phyloP scores from a whole-genome alignment of 2,113 vertebrate genomes.

The Globicephala melas region DNA sequence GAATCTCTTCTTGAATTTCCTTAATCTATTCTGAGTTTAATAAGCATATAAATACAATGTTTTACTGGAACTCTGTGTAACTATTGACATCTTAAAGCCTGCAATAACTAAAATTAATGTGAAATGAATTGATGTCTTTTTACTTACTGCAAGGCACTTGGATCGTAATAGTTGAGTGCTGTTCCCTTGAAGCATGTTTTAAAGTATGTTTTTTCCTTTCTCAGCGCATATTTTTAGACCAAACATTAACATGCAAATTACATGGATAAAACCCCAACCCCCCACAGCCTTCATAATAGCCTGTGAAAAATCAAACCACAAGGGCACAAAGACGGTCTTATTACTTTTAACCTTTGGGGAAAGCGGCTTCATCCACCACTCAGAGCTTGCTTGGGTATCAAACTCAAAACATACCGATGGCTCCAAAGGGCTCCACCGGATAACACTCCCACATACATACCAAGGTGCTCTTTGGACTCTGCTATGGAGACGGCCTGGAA shows the following conservation, averaged over 20 bases:
- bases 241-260: slow-evolving; percentile 75
- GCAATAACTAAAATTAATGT: slow-evolving; percentile 71
- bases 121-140: slow-evolving; percentile 65
- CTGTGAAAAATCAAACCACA: slow-evolving; percentile 70
- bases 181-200: slow-evolving; percentile 56
- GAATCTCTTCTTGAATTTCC: slow-evolving; percentile 70
- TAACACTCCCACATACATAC: neutral
- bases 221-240: slow-evolving; percentile 76
- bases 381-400: slow-evolving; percentile 32
- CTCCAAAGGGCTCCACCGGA: neutral
- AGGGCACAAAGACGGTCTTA: slow-evolving; percentile 67
- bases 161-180: slow-evolving; percentile 71
- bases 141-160: slow-evolving; percentile 46
- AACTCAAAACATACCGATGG: slow-evolving; percentile 7
- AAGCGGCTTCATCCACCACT: slow-evolving; percentile 32
- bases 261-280: neutral
- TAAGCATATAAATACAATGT: slow-evolving; percentile 70
- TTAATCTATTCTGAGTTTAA: slow-evolving; percentile 56
- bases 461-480: neutral
- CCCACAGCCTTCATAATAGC: slow-evolving; percentile 59
- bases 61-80: slow-evolving; percentile 62
- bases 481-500: slow-evolving; percentile 58
- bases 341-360: slow-evolving; percentile 69
- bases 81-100: slow-evolving; percentile 61
- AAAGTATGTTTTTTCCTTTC: slow-evolving; percentile 63